Base-by-base conservation (phyloP, 1,140 invertebrate species). In the Psilanteris sp. region DNA sequence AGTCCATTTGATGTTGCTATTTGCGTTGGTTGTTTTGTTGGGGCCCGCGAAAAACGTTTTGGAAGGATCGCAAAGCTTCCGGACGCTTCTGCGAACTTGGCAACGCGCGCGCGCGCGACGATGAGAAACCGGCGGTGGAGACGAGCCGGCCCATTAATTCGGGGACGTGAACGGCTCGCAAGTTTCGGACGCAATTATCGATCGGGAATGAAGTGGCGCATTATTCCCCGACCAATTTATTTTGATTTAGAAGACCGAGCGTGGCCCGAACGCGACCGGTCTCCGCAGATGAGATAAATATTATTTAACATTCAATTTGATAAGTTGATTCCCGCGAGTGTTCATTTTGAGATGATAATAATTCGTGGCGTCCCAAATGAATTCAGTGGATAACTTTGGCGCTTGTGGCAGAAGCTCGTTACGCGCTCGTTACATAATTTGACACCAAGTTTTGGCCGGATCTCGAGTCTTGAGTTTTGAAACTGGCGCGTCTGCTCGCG, bases 381-480 rank as follows among this genome's bases (percentile, higher is more conserved):
- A 67, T 77, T 66, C 61, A 52, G 31, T 39, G 29, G 31, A 70
- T 71, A 72, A 77, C 13, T 77, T 72, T 50, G 34, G 10, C 32
- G 57, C 57, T 55, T 8, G 34, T 46, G 50, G 52, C 44, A 36
- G 44, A 13, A 62, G 64, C 59, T 64, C 50, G 72, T 75, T 75
- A 75, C 46, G 24, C 43, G 55, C 55, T 64, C 57, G 55, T 68
- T 75, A 75, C 72, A 75, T 67, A 75, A 75, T 75, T 67, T 68
- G 72, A 75, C 72, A 68, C 55, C 62, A 52, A 74, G 72, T 74
- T 74, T 74, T 29, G 68, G 57, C 8, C 31, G 41, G 41, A 52
- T 32, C 22, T 31, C 27, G 20, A 13, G 37, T 11, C 34, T 37
- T 16, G 48, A 55, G 46, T 48, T 72, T 72, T 64, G 36, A 48